Evolutionary conservation across 2,113 vertebrate genomes (phyloP).

Genomic region (Microcebus lehilahytsara): DNA sequence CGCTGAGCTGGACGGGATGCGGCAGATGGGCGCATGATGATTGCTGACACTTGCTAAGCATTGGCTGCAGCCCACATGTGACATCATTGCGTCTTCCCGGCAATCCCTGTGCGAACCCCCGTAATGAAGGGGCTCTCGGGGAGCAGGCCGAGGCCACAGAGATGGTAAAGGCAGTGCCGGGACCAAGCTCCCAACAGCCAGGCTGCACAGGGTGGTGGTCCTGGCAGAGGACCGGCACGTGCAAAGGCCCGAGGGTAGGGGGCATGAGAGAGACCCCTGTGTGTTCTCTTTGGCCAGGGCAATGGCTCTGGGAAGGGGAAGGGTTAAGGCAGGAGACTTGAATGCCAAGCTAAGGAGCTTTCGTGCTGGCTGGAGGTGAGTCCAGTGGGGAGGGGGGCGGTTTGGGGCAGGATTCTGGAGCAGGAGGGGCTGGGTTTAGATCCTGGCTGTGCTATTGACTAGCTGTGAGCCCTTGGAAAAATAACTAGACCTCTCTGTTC

Average conservation of each 20-base stretch:
- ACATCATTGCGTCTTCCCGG: neutral
- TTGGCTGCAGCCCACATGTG: neutral
- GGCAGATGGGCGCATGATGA: fast-evolving
- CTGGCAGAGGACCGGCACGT: neutral
- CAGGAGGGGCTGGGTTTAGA: neutral
- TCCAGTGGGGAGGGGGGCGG: neutral
- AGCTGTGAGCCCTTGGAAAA: neutral
- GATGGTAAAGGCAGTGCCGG: neutral
- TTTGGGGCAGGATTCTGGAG: neutral
- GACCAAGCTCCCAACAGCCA: neutral
- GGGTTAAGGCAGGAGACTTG: neutral
- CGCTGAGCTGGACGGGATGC: neutral
- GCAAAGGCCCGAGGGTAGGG: neutral
- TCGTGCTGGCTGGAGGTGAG: neutral
- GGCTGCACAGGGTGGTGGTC: neutral
- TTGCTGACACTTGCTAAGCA: fast-evolving
- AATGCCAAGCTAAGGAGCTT: neutral
- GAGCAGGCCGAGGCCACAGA: neutral
- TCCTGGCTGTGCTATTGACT: neutral
- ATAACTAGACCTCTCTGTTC: neutral
- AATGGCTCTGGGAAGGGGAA: neutral
- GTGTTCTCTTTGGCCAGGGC: neutral
- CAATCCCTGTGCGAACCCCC: neutral
- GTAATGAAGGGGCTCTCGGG: neutral
- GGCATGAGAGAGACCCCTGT: neutral